These are phyloP conservation scores for Pedionomus torquatus DNA, from an alignment of 2,113 vertebrate genomes.

Conservation along the genomic window DNA sequence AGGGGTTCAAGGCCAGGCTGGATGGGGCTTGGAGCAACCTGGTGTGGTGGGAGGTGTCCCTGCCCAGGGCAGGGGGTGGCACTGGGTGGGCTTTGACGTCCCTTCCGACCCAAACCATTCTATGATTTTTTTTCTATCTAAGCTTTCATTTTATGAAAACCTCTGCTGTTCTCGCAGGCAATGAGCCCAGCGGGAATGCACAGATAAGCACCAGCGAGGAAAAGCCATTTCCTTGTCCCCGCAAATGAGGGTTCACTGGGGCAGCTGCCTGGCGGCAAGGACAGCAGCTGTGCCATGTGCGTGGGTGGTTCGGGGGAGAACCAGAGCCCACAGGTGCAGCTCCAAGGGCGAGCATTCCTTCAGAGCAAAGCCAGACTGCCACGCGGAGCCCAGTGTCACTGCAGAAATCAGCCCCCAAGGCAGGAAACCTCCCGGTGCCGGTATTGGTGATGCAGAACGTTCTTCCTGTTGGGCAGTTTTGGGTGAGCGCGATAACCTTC, in stretches of 20 bases:
- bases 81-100: background rate
- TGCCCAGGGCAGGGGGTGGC: background rate
- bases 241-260: background rate
- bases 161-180: background rate
- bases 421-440: background rate
- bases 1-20: background rate
- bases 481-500: background rate
- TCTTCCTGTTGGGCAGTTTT: background rate
- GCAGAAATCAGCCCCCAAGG: background rate
- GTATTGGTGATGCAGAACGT: background rate
- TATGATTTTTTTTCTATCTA: background rate
- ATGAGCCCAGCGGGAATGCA: rapidly evolving
- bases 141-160: background rate
- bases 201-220: background rate
- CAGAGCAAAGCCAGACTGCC: background rate
- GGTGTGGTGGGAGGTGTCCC: background rate
- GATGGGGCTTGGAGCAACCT: background rate
- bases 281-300: background rate
- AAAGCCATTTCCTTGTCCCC: background rate
- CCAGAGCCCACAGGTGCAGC: too few relatives aligned
- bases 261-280: background rate
- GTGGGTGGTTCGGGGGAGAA: background rate
- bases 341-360: background rate
- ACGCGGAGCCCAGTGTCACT: background rate
- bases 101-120: background rate